Conservation (phyloP, 2,113 vertebrate species). For the Amphiprion percula region DNA sequence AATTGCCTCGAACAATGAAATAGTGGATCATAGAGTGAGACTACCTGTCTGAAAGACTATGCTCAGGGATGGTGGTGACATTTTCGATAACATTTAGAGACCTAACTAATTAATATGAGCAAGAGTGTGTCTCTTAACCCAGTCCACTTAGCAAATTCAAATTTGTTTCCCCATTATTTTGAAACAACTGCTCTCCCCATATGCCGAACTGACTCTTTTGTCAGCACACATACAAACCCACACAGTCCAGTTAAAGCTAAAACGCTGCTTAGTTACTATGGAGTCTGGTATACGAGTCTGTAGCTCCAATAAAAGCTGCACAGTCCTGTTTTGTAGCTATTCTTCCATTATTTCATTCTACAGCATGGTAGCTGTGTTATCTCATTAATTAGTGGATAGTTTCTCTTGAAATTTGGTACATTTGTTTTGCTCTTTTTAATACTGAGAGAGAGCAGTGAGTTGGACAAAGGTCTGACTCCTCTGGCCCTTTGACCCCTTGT, state of each 20-base stretch:
- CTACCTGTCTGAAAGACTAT: not conserved
- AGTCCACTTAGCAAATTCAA: constrained; percentile 39
- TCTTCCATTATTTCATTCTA: not conserved
- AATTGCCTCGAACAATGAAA: constrained; percentile 22
- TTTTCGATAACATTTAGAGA: constrained; percentile 51
- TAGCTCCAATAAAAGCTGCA: not conserved
- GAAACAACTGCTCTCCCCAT: constrained; percentile 32
- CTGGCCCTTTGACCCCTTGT: constrained; percentile 19
- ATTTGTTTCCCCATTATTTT: constrained; percentile 34
- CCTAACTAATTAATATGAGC: constrained; percentile 35
- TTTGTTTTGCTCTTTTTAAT: not conserved
- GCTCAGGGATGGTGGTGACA: constrained; percentile 38
- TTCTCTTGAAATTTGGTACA: not conserved
- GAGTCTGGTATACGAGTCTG: not conserved
- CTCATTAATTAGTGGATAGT: no score
- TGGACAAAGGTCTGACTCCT: constrained; percentile 3
- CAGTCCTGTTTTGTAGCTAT: not conserved
- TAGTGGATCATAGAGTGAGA: constrained; percentile 28
- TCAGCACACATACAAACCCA: constrained; percentile 9
- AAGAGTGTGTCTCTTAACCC: constrained; percentile 4
- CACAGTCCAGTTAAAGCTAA: constrained; percentile 3
- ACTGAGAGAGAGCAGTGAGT: constrained; percentile 1
- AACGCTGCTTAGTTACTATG: constrained; percentile 8
- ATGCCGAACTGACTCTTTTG: constrained; percentile 19
- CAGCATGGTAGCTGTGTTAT: not conserved